Evolutionary conservation across 2,888 invertebrate genomes (phyloP), one percentile per base, ranked within the genome.

Genomic region (Notodonta dromedarius): DNA sequence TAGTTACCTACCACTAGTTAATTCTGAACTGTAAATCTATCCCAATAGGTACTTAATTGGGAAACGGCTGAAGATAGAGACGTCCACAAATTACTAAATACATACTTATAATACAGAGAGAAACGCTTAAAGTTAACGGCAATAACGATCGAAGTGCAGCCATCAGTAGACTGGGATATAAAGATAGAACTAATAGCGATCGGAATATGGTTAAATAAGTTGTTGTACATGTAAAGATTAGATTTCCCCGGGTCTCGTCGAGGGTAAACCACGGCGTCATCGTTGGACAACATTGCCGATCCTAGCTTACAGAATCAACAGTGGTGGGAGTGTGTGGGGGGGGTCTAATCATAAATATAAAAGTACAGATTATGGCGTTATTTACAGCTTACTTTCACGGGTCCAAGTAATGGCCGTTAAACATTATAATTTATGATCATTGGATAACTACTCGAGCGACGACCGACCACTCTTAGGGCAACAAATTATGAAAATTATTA

Each of bases 361-460:
- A 12, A 44, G 12, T 52, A 52, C 12, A 52, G 6, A 52, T 32
- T 32, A 52, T 0, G 52, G 16, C 7, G 14, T 51, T 11, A 9
- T 24, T 51, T 51, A 52, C 32, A 32, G 32, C 13, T 52, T 32
- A 12, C 13, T 52, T 32, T 2, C 32, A 11, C 32, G 12, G 12
- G 11, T 8, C 32, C 53, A 63, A 56, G n/a, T 39, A 32, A 53
- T 54, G 13, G 7, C 60, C 56, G 63, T 60, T 42, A 66, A 69
- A 66, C 8, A 54, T 61, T 16, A 32, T 16, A 32, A 72, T 72
- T 63, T 61, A 61, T 48, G 60, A 63, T 66, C 55, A 73, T 66
- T 66, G 66, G 61, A 58, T 52, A 46, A 61, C 55, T 63, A 60
- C 55, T 51, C 35, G 13, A 35, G 50, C 7, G n/a, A 50, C 13